Conservation (phyloP, 1,140 invertebrate species). For the Ladona fulva region DNA sequence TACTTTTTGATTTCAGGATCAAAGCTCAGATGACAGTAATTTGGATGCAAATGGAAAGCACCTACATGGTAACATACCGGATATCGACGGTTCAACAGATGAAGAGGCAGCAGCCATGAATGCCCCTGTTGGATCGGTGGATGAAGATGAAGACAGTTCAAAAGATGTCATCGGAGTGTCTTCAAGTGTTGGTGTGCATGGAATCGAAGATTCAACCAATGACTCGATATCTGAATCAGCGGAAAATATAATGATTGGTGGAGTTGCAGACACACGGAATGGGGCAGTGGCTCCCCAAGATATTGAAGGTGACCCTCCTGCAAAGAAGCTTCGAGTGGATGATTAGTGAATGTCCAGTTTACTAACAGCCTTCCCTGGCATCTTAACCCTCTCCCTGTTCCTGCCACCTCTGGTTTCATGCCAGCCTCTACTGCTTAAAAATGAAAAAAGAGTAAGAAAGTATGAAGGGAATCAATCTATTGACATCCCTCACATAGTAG, state of each 20-base stretch:
- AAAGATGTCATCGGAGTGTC: neutral
- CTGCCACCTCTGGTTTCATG: neutral
- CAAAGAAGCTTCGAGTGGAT: neutral
- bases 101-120: neutral
- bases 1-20: neutral
- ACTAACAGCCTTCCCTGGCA: slow-evolving; percentile 2
- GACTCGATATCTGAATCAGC: neutral
- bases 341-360: slow-evolving; percentile 9
- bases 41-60: neutral
- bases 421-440: slow-evolving; percentile 8
- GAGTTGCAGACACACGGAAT: neutral
- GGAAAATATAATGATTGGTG: neutral
- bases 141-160: neutral
- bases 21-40: neutral
- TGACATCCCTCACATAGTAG: neutral
- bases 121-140: neutral
- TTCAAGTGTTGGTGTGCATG: neutral
- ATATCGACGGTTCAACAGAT: neutral
- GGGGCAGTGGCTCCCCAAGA: neutral
- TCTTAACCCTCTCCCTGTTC: slow-evolving; percentile 7
- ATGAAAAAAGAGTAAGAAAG: neutral
- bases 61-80: neutral
- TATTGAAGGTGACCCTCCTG: neutral
- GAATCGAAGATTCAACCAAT: neutral
- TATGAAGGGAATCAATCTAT: neutral